phyloP scores from a whole-genome alignment of 64 coral and sea anemone species.

The Cladopsammia gracilis region DNA sequence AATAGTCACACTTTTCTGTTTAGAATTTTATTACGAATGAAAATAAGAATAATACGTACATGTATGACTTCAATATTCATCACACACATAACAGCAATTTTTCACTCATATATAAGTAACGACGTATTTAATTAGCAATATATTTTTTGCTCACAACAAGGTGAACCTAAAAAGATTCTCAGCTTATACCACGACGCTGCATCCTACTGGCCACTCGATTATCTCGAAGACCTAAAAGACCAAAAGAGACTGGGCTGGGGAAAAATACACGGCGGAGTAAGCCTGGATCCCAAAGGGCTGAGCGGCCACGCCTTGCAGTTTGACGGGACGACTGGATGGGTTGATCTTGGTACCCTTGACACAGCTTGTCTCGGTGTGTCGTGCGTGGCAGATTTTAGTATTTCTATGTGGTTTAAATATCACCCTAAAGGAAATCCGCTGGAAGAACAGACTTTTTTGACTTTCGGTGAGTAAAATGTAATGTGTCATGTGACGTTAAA shows the following conservation, averaged over 20 bases:
- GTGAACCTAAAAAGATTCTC: background rate
- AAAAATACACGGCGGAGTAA: background rate
- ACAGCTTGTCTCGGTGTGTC: background rate
- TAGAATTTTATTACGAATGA: no score
- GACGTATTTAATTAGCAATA: background rate
- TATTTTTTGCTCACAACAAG: background rate
- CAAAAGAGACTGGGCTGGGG: conserved; percentile 1
- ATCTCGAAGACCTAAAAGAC: background rate
- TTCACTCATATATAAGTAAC: no score
- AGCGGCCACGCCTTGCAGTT: conserved; percentile 41
- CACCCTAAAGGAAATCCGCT: background rate
- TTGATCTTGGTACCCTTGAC: background rate
- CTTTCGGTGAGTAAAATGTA: conserved; percentile 25
- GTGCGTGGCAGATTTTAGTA: background rate
- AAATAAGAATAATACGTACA: no score
- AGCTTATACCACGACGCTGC: background rate
- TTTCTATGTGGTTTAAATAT: conserved; percentile 66
- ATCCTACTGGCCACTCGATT: background rate
- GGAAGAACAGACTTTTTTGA: conserved; percentile 14
- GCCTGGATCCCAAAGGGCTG: conserved; percentile 3
- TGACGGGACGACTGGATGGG: conserved; percentile 7
- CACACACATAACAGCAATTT: no score
- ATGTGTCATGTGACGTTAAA: no score
- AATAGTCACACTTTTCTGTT: no score
- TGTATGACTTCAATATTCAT: no score